These are phyloP conservation scores for Noctuana brunneofusca DNA, from an alignment of 2,888 invertebrate genomes.

Conservation along the genomic window DNA sequence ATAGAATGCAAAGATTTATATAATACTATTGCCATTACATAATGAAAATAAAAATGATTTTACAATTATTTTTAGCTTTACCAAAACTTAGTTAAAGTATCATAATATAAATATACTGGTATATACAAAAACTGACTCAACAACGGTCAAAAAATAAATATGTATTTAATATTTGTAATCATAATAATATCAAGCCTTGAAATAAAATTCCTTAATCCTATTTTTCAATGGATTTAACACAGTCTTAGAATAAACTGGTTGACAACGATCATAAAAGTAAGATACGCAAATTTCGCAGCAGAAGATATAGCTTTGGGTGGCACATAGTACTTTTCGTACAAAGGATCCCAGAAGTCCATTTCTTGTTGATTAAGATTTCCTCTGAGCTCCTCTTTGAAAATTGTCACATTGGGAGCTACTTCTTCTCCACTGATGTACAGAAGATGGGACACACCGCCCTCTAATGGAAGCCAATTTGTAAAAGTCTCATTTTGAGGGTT, in stretches of 20 bases:
- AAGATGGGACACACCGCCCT: constrained; percentile 12
- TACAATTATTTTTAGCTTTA: no score
- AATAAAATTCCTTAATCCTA: no score
- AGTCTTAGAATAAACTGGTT: constrained; percentile 37
- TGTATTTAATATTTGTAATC: no score
- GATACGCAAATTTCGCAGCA: constrained; percentile 37
- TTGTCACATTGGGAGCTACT: constrained; percentile 30
- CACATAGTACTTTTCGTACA: constrained; percentile 41
- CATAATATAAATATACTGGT: no score
- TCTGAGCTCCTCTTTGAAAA: constrained; percentile 38
- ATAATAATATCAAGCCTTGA: no score
- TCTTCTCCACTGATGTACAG: constrained; percentile 43
- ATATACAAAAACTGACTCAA: no score
- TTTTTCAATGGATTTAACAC: constrained; percentile 26
- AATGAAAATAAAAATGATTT: no score
- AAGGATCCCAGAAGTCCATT: constrained; percentile 47
- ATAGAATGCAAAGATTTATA: no score
- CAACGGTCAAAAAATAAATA: no score
- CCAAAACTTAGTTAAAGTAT: no score
- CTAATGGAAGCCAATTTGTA: constrained; percentile 18
- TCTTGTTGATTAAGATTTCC: constrained; percentile 46
- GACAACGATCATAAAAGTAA: constrained; percentile 38
- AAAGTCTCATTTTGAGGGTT: background rate
- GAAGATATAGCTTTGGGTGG: constrained; percentile 45
- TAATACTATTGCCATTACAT: no score